Evolutionary conservation across 2,888 invertebrate genomes (phyloP).

Genomic region (Dicyrtomina minuta): DNA sequence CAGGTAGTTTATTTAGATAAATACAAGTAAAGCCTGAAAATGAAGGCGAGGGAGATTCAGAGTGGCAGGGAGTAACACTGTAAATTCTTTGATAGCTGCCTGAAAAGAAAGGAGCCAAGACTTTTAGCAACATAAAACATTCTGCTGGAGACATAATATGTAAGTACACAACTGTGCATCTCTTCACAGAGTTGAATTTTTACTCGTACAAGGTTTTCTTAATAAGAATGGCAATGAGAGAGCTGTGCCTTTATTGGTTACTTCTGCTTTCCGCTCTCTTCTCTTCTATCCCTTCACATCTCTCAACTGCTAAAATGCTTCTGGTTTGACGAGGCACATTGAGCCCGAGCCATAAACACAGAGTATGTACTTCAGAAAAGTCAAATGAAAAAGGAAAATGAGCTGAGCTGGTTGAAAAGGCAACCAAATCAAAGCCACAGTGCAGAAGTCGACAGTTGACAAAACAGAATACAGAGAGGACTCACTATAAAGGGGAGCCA

Average conservation of each 20-base stretch:
- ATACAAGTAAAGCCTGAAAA: constrained; percentile 7
- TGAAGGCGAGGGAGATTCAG: background rate
- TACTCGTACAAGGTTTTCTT: background rate
- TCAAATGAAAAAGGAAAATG: constrained; percentile 23
- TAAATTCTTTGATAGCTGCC: no score
- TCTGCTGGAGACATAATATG: no score
- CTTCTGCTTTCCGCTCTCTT: no score
- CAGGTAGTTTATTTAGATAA: constrained; percentile 20
- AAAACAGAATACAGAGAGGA: constrained; percentile 11
- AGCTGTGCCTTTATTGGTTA: no score
- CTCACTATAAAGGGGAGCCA: no score
- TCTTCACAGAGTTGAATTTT: background rate
- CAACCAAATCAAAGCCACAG: constrained; percentile 21
- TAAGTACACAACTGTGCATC: no score
- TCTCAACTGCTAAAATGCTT: background rate
- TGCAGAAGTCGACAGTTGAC: constrained; percentile 21
- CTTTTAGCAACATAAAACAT: no score
- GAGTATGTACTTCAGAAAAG: constrained; percentile 2
- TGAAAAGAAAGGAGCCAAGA: no score
- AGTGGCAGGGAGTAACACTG: background rate
- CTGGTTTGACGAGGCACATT: background rate
- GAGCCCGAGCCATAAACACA: no score
- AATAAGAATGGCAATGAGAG: background rate
- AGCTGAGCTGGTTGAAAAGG: constrained; percentile 25
- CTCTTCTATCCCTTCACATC: no score